These are phyloP conservation scores for Catagonus wagneri DNA, from an alignment of 2,113 vertebrate genomes.

Conservation along the genomic window DNA sequence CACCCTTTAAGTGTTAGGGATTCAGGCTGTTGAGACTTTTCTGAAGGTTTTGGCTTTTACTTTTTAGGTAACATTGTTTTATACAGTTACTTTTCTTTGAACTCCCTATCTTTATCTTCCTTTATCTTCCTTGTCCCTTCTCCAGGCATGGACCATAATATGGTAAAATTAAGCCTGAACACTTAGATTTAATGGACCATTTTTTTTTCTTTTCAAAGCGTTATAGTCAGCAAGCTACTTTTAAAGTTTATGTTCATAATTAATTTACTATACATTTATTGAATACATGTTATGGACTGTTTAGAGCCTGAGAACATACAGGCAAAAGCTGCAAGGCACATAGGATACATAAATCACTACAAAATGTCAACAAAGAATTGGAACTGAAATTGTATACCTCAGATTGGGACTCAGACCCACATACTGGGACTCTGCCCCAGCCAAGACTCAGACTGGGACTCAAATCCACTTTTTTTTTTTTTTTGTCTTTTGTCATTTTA, in stretches of 20 bases:
- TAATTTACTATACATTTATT: background rate
- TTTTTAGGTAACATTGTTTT: constrained; percentile 15
- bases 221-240: background rate
- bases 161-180: background rate
- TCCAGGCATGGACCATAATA: background rate
- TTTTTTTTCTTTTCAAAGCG: background rate
- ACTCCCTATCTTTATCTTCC: background rate
- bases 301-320: background rate
- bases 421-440: too few relatives aligned
- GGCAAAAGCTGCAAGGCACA: background rate
- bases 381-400: too few relatives aligned
- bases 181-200: background rate
- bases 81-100: background rate
- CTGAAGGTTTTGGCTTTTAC: background rate
- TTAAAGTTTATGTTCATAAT: background rate
- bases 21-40: background rate
- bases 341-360: background rate
- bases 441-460: too few relatives aligned
- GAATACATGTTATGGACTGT: background rate
- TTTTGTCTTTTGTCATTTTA: too few relatives aligned
- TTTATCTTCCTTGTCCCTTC: background rate
- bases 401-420: too few relatives aligned
- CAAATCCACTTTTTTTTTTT: too few relatives aligned
- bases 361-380: background rate
- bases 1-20: background rate